Base-by-base conservation (phyloP, 2,113 vertebrate genomes). In the Trichomycterus rosablanca region DNA sequence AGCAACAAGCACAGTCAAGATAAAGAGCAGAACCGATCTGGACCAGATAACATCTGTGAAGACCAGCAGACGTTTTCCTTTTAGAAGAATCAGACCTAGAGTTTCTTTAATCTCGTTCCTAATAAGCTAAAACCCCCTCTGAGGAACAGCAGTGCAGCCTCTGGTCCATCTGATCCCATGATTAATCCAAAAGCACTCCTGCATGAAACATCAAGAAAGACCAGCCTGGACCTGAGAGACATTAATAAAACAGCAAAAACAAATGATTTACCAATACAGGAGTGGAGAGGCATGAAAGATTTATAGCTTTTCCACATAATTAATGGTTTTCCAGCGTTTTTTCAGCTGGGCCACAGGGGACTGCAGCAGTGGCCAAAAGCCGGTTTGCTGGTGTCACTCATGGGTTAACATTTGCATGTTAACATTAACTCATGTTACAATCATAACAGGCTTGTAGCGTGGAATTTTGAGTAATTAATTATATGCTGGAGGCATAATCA, bases 1-100 rank as follows among this genome's bases (percentile, higher is more conserved):
- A 52, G 56, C 59, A 58, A 67, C 23, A n/a, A 39, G 35, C 49
- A 48, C 53, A 54, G 23, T 58, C 16, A 40, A 55, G 70, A 72
- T 51, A 67, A 72, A 67, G 46, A 67, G 16, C 70, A 72, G 70
- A 44, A 28, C 64, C 57, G 55, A 63, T 67, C 49, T 57, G 34
- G 59, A 56, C 23, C 46, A 72, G 70, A 72, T 71, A 71, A 52
- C 51, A 71, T 72, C 70, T 72, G 48, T 58, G 59, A 66, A 65
- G 61, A 69, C 67, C 67, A 69, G 48, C 40, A 61, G 53, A 65
- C 58, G 61, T 32, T 60, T 59, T 59, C 55, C 10, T 42, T 65
- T 59, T 34, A 52, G 6, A 40, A 39, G 59, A 59, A 59, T 30
- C 46, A 67, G 59, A 63, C 20, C 59, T 19, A 60, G 37, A 52